Evolutionary conservation across 1,140 invertebrate genomes (phyloP).

Genomic region (Drosophila kohkoa): DNA sequence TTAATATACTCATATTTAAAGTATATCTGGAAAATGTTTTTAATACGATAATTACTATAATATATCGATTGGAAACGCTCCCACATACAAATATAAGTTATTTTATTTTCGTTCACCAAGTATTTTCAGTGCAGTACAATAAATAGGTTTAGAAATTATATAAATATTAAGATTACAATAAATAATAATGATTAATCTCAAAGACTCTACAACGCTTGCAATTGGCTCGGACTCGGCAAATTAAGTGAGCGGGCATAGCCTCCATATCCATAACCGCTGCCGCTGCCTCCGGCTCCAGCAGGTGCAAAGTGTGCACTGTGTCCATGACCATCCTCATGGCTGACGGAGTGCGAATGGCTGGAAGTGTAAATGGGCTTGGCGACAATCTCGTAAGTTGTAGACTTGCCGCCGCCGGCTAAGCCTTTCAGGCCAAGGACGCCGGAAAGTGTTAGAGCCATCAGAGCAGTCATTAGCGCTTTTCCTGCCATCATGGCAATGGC

Average conservation of each 20-base stretch:
- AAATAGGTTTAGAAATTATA: slow-evolving; percentile 56
- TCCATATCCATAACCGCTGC: slow-evolving; percentile 86
- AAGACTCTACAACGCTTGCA: slow-evolving; percentile 43
- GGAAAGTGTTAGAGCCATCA: slow-evolving; percentile 92
- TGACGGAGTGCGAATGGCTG: slow-evolving; percentile 89
- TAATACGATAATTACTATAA: background rate
- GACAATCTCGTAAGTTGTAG: slow-evolving; percentile 93
- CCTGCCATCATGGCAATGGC: slow-evolving; percentile 91
- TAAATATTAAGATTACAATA: slow-evolving; percentile 23
- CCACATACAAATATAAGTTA: background rate
- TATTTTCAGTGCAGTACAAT: slow-evolving; percentile 29
- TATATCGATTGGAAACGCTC: background rate
- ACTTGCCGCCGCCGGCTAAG: slow-evolving; percentile 88
- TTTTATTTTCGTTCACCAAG: background rate
- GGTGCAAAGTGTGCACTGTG: slow-evolving; percentile 86
- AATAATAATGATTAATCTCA: background rate
- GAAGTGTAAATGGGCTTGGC: slow-evolving; percentile 91
- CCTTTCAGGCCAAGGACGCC: slow-evolving; percentile 91
- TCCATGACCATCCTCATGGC: slow-evolving; percentile 87
- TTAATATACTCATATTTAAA: background rate
- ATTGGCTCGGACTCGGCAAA: slow-evolving; percentile 63
- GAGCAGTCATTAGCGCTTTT: slow-evolving; percentile 93
- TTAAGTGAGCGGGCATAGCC: slow-evolving; percentile 85
- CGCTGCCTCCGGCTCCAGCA: slow-evolving; percentile 87
- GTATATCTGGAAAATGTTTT: background rate